Base-by-base conservation (phyloP, 1,140 invertebrate species). In the Anoplophora glabripennis region DNA sequence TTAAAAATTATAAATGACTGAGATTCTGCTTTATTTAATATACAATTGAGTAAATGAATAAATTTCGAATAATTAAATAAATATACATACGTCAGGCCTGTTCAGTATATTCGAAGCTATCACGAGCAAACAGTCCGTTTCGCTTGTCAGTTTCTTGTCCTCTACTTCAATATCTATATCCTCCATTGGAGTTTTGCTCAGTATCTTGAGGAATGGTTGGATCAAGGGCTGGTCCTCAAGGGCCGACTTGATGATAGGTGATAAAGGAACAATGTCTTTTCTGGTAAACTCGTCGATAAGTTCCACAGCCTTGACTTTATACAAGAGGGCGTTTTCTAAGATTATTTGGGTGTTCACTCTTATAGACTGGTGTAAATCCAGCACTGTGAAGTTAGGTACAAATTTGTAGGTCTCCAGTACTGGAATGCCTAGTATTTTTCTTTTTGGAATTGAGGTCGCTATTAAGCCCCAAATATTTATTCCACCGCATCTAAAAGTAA, bases 401-500 rank as follows among this genome's bases (percentile, higher is more conserved):
- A 96, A 95, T 56, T 81, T 77, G 66, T 90, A 92, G 67, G 83
- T 83, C 70, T 90, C 89, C 8, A 90, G 67, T 4, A 90, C 84
- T 10, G 88, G 86, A 15, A 86, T 80, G 8, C 81, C 83, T 4
- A 82, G 75, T 9, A 80, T 79, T 60, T 84, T 80, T 18, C 81
- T 83, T 57, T 85, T 83, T 7, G 89, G 81, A 44, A 96, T 93
- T 3, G 87, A 59, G 63, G 84, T 90, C 0, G 90, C 89, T 66
- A 89, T 87, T 0, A 96, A 75, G 40, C 92, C 93, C 56, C 84
- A 81, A 21, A 96, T 84, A 77, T 93, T 89, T 11, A 96, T 86
- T 47, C 92, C 91, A 35, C 91, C 92, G 51, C 87, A 84, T 55
- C 85, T 79, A 28, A 28, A 28, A 28, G 21, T 72, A 17, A 85